These are phyloP conservation scores for Eupithecia subfuscata DNA, from an alignment of 2,888 invertebrate species.

Conservation along the genomic window DNA sequence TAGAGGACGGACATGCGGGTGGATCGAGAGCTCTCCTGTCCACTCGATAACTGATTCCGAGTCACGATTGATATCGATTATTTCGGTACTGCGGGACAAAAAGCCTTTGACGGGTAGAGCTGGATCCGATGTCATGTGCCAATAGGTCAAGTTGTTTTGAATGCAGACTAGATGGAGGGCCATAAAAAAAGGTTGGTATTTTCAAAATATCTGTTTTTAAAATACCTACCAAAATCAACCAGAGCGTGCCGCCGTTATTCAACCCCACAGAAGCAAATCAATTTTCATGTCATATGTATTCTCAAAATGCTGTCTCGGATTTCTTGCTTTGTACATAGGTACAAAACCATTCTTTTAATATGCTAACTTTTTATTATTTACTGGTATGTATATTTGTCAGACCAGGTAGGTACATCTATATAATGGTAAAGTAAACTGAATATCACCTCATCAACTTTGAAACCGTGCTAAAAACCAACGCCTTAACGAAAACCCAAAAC, in stretches of 20 bases:
- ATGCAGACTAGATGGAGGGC: not conserved
- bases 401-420: not conserved
- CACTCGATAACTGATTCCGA: slow-evolving; percentile 70
- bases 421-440: not conserved
- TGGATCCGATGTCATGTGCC: slow-evolving; percentile 25
- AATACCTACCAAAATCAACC: not conserved
- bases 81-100: slow-evolving; percentile 57
- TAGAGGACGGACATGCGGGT: slow-evolving; percentile 60
- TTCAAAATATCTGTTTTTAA: not conserved
- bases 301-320: not conserved
- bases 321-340: not conserved
- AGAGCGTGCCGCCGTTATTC: not conserved
- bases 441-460: not conserved
- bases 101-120: slow-evolving; percentile 51
- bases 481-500: slow-evolving; percentile 23
- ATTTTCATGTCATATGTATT: not conserved
- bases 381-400: not conserved
- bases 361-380: not conserved
- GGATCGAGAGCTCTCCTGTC: slow-evolving; percentile 58
- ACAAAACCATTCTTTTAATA: not conserved
- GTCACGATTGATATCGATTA: slow-evolving; percentile 68
- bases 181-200: not conserved
- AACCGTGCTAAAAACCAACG: slow-evolving; percentile 7
- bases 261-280: too few relatives aligned
- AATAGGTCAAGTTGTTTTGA: slow-evolving; percentile 26